A percentile compares a stretch with the other conserved stretches of the same genome.
Evolutionary conservation across 2,113 vertebrate genomes (phyloP).

Genomic region (Spilogale gracilis): DNA sequence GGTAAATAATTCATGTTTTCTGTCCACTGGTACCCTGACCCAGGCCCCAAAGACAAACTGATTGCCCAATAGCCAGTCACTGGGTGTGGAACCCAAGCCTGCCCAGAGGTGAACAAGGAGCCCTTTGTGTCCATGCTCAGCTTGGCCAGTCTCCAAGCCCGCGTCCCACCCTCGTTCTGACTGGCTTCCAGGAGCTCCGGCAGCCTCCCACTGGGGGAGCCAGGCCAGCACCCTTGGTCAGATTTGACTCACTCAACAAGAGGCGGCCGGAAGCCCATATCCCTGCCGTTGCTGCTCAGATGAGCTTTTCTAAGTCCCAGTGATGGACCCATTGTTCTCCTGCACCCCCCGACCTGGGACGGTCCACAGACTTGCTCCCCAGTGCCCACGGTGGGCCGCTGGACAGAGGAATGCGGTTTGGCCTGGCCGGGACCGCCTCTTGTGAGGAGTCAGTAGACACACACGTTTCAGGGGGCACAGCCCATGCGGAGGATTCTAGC

Average conservation of each 20-base stretch:
- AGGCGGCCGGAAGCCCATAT: accelerated
- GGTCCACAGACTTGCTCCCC: not conserved
- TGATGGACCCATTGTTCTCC: accelerated
- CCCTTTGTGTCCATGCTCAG: conserved; percentile 9
- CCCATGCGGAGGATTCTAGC: not conserved
- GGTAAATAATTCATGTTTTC: not conserved
- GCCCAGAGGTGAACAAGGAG: conserved; percentile 63
- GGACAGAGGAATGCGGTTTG: accelerated
- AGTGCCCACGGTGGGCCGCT: not conserved
- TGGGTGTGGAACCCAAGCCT: not conserved
- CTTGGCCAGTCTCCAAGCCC: not conserved
- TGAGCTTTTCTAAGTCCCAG: not conserved
- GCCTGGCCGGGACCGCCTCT: not conserved
- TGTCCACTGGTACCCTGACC: not conserved
- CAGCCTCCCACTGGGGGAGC: not conserved
- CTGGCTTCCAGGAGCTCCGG: not conserved
- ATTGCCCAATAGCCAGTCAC: not conserved
- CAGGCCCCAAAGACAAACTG: conserved; percentile 32
- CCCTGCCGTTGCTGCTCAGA: too few species aligned
- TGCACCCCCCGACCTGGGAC: accelerated
- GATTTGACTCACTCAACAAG: accelerated
- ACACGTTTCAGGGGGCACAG: not conserved
- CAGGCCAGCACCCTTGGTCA: not conserved
- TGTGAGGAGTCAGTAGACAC: not conserved
- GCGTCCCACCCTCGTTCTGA: not conserved